phyloP scores from a whole-genome alignment of 2,797 vertebrate genomes.

The Esox lucius region DNA sequence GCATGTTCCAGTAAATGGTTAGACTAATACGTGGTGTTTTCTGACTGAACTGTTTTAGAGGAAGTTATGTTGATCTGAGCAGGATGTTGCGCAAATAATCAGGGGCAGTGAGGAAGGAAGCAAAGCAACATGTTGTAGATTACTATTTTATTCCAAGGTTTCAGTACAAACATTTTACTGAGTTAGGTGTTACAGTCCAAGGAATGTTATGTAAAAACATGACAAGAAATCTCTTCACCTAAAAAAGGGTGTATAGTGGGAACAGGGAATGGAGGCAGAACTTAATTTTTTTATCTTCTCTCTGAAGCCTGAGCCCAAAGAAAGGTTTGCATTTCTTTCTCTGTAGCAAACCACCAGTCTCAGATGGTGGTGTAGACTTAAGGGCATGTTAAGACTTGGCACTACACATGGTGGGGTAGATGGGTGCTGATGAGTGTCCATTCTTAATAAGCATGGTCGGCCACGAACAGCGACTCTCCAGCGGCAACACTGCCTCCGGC shows the following conservation, averaged over 20 bases:
- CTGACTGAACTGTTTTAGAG: neutral
- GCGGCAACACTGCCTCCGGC: slow-evolving; percentile 76
- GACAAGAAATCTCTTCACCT: slow-evolving; percentile 52
- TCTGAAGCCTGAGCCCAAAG: slow-evolving; percentile 38
- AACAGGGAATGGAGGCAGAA: slow-evolving; percentile 75
- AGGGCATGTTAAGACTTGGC: neutral
- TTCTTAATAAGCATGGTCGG: slow-evolving; percentile 86
- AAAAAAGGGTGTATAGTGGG: slow-evolving; percentile 52
- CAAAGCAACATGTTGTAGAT: slow-evolving; percentile 14
- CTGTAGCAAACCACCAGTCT: slow-evolving; percentile 15
- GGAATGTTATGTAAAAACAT: slow-evolving; percentile 63
- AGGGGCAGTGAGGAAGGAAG: neutral
- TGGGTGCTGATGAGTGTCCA: slow-evolving; percentile 19
- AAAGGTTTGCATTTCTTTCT: slow-evolving; percentile 29
- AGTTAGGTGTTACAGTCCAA: slow-evolving; percentile 47
- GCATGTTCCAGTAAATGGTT: too few species aligned
- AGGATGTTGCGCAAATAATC: neutral
- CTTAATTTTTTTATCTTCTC: slow-evolving; percentile 42
- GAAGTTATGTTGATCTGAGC: neutral
- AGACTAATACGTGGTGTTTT: too few species aligned
- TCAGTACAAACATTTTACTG: slow-evolving; percentile 40
- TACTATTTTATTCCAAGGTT: slow-evolving; percentile 62
- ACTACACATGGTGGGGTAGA: slow-evolving; percentile 21
- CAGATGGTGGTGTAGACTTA: slow-evolving; percentile 11
- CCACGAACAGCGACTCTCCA: slow-evolving; percentile 85